phyloP scores from a whole-genome alignment of 2,888 invertebrate genomes.

The Acronicta leporina region DNA sequence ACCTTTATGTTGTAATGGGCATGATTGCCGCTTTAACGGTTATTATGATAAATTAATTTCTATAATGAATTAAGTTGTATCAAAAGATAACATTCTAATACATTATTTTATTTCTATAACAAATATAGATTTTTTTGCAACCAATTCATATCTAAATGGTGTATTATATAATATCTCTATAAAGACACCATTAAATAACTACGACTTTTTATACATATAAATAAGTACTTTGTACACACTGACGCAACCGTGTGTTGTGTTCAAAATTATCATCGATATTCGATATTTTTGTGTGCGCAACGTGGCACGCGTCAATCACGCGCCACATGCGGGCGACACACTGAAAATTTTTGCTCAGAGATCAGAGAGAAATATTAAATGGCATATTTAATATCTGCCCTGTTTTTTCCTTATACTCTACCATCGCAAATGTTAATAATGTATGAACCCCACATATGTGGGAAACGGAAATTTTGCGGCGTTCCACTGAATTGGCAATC shows the following conservation, averaged over 20 bases:
- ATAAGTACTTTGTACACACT: neutral
- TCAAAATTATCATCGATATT: slow-evolving; percentile 62
- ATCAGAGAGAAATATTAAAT: slow-evolving; percentile 75
- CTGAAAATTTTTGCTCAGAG: slow-evolving; percentile 76
- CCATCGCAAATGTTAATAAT: slow-evolving; percentile 46
- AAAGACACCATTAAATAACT: too few relatives aligned
- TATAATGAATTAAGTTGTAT: too few relatives aligned
- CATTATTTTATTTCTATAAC: too few relatives aligned
- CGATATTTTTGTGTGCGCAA: slow-evolving; percentile 68
- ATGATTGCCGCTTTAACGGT: neutral
- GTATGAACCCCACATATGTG: slow-evolving; percentile 19
- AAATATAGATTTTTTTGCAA: too few relatives aligned
- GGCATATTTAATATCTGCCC: slow-evolving; percentile 66
- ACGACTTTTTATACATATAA: too few relatives aligned
- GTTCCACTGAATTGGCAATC: slow-evolving; percentile 37
- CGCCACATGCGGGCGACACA: slow-evolving; percentile 77
- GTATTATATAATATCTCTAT: too few relatives aligned
- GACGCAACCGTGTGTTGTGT: slow-evolving; percentile 43
- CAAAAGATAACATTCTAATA: too few relatives aligned
- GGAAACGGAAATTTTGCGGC: slow-evolving; percentile 33
- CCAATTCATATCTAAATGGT: too few relatives aligned
- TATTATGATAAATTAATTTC: too few relatives aligned
- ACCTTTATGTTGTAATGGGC: slow-evolving; percentile 15
- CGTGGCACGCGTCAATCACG: slow-evolving; percentile 78
- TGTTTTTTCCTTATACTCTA: slow-evolving; percentile 48